Conservation (phyloP, 35 echinoderm and acorn worm genomes). For the Acanthaster planci region DNA sequence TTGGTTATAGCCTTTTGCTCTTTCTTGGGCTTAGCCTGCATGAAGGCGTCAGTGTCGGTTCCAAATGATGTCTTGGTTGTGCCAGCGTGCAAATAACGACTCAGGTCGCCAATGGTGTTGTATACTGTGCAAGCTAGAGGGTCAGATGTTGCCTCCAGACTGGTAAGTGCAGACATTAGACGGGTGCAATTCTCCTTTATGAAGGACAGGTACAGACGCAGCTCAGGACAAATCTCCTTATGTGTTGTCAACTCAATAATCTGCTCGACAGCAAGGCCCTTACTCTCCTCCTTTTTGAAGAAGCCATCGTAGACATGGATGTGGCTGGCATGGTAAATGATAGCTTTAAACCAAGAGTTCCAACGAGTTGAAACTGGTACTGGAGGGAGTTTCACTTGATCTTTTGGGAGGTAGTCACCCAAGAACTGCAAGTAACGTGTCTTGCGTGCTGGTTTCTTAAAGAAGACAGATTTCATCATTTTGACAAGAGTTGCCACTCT, state of each 20-base stretch:
- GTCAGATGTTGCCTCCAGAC: slow-evolving; percentile 40
- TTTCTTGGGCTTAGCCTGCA: not conserved
- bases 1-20: slow-evolving; percentile 18
- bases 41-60: slow-evolving; percentile 27
- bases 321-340: slow-evolving; percentile 56
- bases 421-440: slow-evolving; percentile 45
- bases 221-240: slow-evolving; percentile 56
- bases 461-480: slow-evolving; percentile 70
- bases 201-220: slow-evolving; percentile 45
- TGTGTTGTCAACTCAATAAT: slow-evolving; percentile 51
- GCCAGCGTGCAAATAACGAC: slow-evolving; percentile 19
- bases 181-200: slow-evolving; percentile 30
- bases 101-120: slow-evolving; percentile 36
- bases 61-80: slow-evolving; percentile 43
- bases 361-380: slow-evolving; percentile 54
- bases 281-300: slow-evolving; percentile 59
- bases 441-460: slow-evolving; percentile 58
- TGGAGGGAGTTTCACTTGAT: slow-evolving; percentile 50
- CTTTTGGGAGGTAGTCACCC: slow-evolving; percentile 54
- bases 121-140: slow-evolving; percentile 65
- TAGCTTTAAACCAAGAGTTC: slow-evolving; percentile 73
- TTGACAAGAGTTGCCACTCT: slow-evolving; percentile 46
- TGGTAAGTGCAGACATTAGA: slow-evolving; percentile 47
- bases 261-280: slow-evolving; percentile 56
- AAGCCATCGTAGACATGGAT: slow-evolving; percentile 72